Evolutionary conservation across 1,140 invertebrate genomes (phyloP), one percentile per base, ranked within the genome.

Genomic region (Leptinotarsa lineolata): DNA sequence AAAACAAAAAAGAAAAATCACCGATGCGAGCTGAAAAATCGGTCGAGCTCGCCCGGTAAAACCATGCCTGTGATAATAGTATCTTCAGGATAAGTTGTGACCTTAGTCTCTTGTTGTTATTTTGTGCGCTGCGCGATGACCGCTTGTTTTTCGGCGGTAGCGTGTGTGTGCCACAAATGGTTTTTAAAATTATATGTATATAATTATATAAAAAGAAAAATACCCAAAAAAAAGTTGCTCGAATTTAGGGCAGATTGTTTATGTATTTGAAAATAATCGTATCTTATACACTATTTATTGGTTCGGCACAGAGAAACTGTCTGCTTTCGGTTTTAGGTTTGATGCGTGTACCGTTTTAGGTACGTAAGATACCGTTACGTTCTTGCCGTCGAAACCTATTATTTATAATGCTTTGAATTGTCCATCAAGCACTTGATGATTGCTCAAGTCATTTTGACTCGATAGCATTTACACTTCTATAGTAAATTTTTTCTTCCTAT

Each of bases 61-160:
- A 84, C 81, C 81, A 85, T 84, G 84, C 85, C 85, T 85, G 85
- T 86, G 85, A 86, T 86, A 86, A 85, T 85, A 85, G 84, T 84
- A 85, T 85, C 83, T 86, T 86, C 84, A 85, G 85, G 84, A 85
- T 86, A 85, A 85, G 85, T 85, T 85, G 84, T 86, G 84, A 85
- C 84, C 83, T 86, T 85, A 85, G 84, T 84, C 83, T 84, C 80
- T 85, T 81, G 83, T 85, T 85, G 83, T 85, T 84, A 83, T 84
- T 84, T 84, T 83, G 80, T 79, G 81, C 73, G 81, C 76, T 72
- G 77, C 77, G 72, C 72, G 65, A 63, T 61, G 58, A 64, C 65
- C 76, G 75, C 75, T 72, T 72, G 69, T 77, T 77, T 80, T 80
- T 80, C 72, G 67, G 70, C 72, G 72, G 70, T 46, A 58, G 44